phyloP scores from a whole-genome alignment of 2,888 invertebrate species.

The Protophormia terraenovae region DNA sequence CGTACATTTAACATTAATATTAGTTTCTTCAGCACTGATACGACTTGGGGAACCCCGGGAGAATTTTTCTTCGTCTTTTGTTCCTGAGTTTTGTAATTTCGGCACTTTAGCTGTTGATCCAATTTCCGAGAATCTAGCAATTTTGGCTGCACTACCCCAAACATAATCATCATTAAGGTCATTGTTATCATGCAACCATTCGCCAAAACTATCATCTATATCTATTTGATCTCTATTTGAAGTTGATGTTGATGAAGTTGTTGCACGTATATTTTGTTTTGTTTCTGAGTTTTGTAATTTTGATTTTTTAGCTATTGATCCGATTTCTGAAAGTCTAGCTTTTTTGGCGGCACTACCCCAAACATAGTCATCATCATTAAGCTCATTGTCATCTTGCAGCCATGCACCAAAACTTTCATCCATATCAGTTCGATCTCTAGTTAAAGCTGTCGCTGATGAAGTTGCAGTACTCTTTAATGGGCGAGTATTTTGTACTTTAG shows the following conservation, averaged over 20 bases:
- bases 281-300: slow-evolving; percentile 20
- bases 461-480: background rate
- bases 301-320: slow-evolving; percentile 12
- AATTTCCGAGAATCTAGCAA: slow-evolving; percentile 20
- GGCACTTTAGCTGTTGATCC: slow-evolving; percentile 17
- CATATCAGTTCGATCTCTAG: background rate
- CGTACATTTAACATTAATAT: slow-evolving; percentile 72
- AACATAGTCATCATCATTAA: slow-evolving; percentile 71
- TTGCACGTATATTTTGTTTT: too few species aligned
- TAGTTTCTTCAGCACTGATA: background rate
- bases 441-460: background rate
- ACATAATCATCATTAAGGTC: slow-evolving; percentile 71
- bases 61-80: slow-evolving; percentile 17
- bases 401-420: slow-evolving; percentile 42
- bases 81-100: slow-evolving; percentile 16
- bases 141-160: slow-evolving; percentile 67
- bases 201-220: too few species aligned
- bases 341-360: slow-evolving; percentile 67
- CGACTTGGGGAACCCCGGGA: slow-evolving; percentile 66
- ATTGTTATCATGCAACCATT: too few species aligned
- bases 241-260: too few species aligned
- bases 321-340: slow-evolving; percentile 23
- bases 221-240: too few species aligned
- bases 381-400: slow-evolving; percentile 51
- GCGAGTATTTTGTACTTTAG: background rate